Percentiles rank a stretch among this genome's conserved stretches.
These are phyloP conservation scores for Papilio demoleus DNA, from an alignment of 2,888 invertebrate genomes.

Conservation along the genomic window DNA sequence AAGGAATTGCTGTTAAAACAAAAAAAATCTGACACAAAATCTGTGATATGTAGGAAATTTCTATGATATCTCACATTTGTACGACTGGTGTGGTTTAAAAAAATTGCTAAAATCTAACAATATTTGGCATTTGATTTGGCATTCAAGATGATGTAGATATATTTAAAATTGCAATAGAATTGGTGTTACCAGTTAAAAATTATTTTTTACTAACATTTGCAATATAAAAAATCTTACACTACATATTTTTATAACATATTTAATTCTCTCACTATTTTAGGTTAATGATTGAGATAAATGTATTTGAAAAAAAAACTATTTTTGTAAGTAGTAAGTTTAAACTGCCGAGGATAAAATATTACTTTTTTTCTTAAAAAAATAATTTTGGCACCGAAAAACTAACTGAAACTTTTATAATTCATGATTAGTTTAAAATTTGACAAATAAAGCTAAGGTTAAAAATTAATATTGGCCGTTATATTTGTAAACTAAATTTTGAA, in stretches of 20 bases:
- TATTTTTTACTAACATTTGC: slow-evolving; percentile 4
- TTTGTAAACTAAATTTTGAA: not conserved
- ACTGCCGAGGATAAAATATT: too few relatives aligned
- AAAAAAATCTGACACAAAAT: slow-evolving; percentile 5
- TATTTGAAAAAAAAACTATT: not conserved
- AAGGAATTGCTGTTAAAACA: not conserved
- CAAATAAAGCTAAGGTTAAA: slow-evolving; percentile 26
- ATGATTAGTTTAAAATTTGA: not conserved
- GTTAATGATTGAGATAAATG: not conserved
- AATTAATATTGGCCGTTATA: slow-evolving; percentile 18
- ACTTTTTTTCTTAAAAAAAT: too few relatives aligned
- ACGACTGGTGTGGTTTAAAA: slow-evolving; percentile 34
- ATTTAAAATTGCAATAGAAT: slow-evolving; percentile 7
- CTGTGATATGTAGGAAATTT: slow-evolving; percentile 41
- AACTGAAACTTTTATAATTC: too few relatives aligned
- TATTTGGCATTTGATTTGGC: slow-evolving; percentile 78
- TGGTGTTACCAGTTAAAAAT: slow-evolving; percentile 12
- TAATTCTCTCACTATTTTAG: not conserved
- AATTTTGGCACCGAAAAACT: too few relatives aligned
- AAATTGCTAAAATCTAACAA: slow-evolving; percentile 49
- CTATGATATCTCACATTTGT: slow-evolving; percentile 41
- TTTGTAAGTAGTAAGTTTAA: too few relatives aligned
- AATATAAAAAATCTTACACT: slow-evolving; percentile 29
- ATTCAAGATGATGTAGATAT: slow-evolving; percentile 43
- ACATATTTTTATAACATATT: slow-evolving; percentile 15